Evolutionary conservation across 2,888 invertebrate genomes (phyloP), one percentile per base, ranked within the genome.

Genomic region (Macrophya annulata): DNA sequence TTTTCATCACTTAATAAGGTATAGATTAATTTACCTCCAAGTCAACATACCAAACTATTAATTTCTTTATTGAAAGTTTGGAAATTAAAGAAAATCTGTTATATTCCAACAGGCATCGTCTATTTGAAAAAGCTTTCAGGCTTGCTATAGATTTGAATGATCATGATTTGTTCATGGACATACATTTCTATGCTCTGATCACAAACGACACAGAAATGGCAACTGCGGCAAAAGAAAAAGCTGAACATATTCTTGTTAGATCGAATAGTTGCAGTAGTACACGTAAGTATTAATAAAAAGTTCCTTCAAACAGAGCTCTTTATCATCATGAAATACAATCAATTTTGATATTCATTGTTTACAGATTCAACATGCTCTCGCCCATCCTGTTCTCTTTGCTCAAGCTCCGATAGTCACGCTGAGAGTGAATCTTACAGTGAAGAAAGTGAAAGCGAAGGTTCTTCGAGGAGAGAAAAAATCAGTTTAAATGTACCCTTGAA

Each of bases 81-180:
- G 3, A 3, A 77, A 31, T 77, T 55, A 55, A n/a, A n/a, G 25
- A 31, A 77, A 55, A 37, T 17, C 45, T 21, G n/a, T 62, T 51
- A 17, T 51, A 76, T 85, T 83, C 87, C 82, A 86, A 0, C 89
- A 96, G 97, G 87, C 96, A 96, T 88, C 95, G 96, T 84, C 95
- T 96, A 89, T 95, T 96, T 91, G 97, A 97, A 92, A 98, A 97
- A 91, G 98, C 98, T 1, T 96, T 98, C 90, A 95, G 97, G 85
- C 94, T 98, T 86, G 98, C 97, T 0, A 97, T 98, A 88, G 98
- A 98, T 93, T 95, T 98, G 87, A 96, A 96, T 83, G 97, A 98
- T 91, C 97, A 97, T 93, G 98, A 98, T 94, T 95, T 98, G 86
- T 98, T 97, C 92, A 96, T 96, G 96, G 98, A 98, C 94, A 95